Evolutionary conservation across 2,888 invertebrate species (phyloP).

Genomic region (Lochmaea capreae): DNA sequence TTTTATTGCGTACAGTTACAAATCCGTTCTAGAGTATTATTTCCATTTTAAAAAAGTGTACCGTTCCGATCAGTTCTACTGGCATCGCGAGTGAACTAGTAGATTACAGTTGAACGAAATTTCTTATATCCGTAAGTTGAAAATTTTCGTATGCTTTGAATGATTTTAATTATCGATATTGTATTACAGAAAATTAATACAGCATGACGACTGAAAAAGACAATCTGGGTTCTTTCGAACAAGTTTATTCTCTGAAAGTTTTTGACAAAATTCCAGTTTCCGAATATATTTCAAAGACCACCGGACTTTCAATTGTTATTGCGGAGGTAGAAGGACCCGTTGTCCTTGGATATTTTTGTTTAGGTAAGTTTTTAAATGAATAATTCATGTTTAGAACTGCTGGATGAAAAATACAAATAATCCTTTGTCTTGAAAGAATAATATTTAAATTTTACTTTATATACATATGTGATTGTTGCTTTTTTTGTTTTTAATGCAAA

Average conservation of each 20-base stretch:
- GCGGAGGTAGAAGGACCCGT: slow-evolving; percentile 92
- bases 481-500: no score
- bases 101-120: neutral
- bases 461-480: no score
- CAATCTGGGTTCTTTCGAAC: slow-evolving; percentile 62
- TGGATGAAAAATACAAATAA: no score
- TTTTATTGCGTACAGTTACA: neutral
- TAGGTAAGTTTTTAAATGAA: slow-evolving; percentile 58
- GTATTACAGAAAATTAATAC: neutral
- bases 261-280: slow-evolving; percentile 82
- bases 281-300: slow-evolving; percentile 82
- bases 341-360: slow-evolving; percentile 87
- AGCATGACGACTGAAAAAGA: neutral
- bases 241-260: slow-evolving; percentile 74
- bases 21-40: neutral
- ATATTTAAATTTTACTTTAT: no score
- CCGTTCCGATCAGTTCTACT: neutral
- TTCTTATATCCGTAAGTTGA: neutral
- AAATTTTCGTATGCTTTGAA: neutral
- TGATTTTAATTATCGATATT: neutral
- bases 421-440: no score
- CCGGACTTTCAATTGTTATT: slow-evolving; percentile 86
- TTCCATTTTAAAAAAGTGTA: neutral
- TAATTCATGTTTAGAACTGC: no score
- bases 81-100: neutral